These are phyloP conservation scores for Megaceryle alcyon DNA, from an alignment of 2,797 vertebrate species.

Conservation along the genomic window DNA sequence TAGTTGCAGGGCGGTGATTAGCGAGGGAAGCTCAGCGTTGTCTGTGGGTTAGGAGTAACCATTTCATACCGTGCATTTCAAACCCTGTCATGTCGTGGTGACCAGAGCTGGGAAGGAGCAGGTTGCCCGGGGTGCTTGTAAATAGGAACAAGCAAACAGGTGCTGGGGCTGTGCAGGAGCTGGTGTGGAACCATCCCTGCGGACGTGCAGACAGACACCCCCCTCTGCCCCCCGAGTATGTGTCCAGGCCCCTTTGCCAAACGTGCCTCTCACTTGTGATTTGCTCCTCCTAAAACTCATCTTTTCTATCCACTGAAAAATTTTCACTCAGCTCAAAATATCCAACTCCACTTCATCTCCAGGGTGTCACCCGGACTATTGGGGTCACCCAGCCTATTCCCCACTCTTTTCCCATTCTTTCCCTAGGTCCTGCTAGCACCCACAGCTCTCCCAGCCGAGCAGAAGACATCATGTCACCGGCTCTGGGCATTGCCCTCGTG, in stretches of 20 bases:
- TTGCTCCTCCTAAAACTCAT: background rate
- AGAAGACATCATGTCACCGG: background rate
- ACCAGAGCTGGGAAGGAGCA: background rate
- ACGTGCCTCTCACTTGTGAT: fast-evolving
- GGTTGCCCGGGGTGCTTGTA: background rate
- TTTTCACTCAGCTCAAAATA: fast-evolving
- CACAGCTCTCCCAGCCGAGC: background rate
- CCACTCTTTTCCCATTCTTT: fast-evolving
- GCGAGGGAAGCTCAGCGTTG: fast-evolving
- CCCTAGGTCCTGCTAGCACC: background rate
- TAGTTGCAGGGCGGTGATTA: too few species aligned
- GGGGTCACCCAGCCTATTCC: background rate
- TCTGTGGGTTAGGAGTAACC: background rate
- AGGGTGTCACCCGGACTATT: background rate
- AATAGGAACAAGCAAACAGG: background rate
- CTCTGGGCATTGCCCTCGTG: background rate
- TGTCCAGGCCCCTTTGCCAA: fast-evolving
- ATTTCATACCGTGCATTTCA: background rate
- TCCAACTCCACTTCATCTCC: fast-evolving
- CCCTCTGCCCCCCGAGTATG: fast-evolving
- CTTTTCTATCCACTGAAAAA: background rate
- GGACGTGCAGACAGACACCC: fast-evolving
- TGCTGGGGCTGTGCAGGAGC: background rate
- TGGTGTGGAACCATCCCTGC: background rate
- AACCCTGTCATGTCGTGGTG: background rate